Percentiles rank a stretch among this genome's conserved stretches.
Conservation (phyloP, 2,888 invertebrate species). For the Acleris literana region DNA sequence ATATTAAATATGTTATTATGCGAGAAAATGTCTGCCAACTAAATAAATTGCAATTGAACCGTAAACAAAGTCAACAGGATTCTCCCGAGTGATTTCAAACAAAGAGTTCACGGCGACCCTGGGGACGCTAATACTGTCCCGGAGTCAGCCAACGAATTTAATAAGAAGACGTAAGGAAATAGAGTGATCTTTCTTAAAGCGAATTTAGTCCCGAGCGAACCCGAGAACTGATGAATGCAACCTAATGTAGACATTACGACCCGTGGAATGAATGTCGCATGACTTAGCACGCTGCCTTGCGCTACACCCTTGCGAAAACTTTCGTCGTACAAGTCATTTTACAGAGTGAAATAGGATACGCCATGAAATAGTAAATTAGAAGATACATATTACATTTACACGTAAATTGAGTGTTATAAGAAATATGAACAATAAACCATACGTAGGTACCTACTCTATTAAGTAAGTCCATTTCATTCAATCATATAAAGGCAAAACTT, state of each 20-base stretch:
- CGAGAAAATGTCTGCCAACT: not conserved
- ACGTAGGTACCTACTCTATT: no score
- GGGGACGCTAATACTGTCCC: slow-evolving; percentile 30
- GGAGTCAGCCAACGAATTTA: slow-evolving; percentile 27
- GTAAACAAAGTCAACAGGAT: slow-evolving; percentile 23
- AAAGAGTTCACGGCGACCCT: slow-evolving; percentile 31
- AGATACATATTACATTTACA: no score
- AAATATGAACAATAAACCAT: no score
- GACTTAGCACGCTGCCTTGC: slow-evolving; percentile 11
- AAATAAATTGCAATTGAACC: slow-evolving; percentile 13
- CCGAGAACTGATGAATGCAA: slow-evolving; percentile 19
- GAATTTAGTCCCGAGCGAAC: slow-evolving; percentile 24
- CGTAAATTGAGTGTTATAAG: no score
- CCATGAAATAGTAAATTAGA: no score
- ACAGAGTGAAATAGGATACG: no score
- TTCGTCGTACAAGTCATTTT: no score
- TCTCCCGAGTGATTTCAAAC: slow-evolving; percentile 13
- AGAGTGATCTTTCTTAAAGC: slow-evolving; percentile 24
- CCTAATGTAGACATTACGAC: slow-evolving; percentile 19
- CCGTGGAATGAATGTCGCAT: slow-evolving; percentile 6
- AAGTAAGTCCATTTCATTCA: no score
- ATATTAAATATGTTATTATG: no score
- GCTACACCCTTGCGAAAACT: not conserved
- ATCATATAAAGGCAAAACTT: slow-evolving; percentile 5
- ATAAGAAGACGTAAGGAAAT: slow-evolving; percentile 34